Evolutionary conservation across 2,113 vertebrate genomes (phyloP).

Genomic region (Porphyrio hochstetteri): DNA sequence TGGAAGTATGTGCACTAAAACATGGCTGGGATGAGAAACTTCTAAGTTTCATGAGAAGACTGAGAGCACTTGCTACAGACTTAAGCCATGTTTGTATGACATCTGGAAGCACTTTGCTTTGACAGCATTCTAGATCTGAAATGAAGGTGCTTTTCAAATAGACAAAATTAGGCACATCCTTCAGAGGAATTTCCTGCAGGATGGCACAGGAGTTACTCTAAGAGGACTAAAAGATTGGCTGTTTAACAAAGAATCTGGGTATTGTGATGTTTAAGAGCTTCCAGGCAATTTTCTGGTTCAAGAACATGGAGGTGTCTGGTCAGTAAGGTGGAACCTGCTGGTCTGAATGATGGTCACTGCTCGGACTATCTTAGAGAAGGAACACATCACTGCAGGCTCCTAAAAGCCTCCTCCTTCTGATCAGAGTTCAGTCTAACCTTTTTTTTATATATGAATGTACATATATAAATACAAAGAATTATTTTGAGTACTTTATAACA

Average conservation of each 20-base stretch:
- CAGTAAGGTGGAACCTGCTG: neutral
- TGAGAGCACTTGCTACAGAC: neutral
- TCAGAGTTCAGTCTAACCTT: neutral
- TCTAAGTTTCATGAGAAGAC: neutral
- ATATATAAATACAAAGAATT: too few relatives aligned
- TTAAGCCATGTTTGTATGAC: neutral
- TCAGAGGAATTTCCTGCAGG: neutral
- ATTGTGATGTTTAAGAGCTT: neutral
- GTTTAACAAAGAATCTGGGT: neutral
- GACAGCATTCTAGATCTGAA: neutral
- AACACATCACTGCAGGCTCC: fast-evolving
- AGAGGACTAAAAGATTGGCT: neutral
- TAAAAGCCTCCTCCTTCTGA: neutral
- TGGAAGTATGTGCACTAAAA: neutral
- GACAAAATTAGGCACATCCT: neutral
- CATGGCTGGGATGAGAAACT: neutral
- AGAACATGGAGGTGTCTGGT: neutral
- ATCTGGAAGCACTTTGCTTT: neutral
- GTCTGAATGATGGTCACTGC: neutral
- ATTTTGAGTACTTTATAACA: neutral
- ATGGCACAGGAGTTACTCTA: neutral
- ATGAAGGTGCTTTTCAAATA: neutral
- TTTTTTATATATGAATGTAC: too few relatives aligned
- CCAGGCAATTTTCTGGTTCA: neutral
- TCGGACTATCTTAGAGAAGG: neutral